Evolutionary conservation across 1,140 invertebrate genomes (phyloP), one percentile per base, ranked within the genome.

Genomic region (Phthorimaea operculella): DNA sequence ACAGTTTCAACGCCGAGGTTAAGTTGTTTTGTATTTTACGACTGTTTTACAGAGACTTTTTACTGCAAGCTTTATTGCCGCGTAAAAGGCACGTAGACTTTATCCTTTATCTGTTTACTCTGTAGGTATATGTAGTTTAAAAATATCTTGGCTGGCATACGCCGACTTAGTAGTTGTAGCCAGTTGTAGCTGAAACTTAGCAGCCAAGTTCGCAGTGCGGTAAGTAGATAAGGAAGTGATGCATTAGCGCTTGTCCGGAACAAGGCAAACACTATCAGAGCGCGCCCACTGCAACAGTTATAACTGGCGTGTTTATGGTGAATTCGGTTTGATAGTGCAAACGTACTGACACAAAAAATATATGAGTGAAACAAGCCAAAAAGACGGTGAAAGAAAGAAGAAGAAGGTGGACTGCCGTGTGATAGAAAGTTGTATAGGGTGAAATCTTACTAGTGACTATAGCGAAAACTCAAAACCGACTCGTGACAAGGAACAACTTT

Each of bases 161-260:
- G 11, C 39, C 11, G 11, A 42, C 11, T 42, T 42, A 42, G 14
- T 42, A 4, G 11, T 14, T 42, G 11, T 42, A 42, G 14, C 14
- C 9, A 4, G 11, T 14, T 42, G 11, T 42, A 42, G 14, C 14
- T 42, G 39, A 14, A n/a, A 42, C 4, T 42, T 14, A 9, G 39
- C 9, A n/a, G 11, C 11, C 4, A 42, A 14, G 39, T 42, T 42
- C 11, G 50, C 50, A 47, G 53, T 55, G 58, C 56, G 57, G 59
- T 70, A 64, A 42, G 39, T 42, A 70, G 74, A 74, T 76, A 76
- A 76, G 66, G 56, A 48, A 57, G 62, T 72, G 66, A 74, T 74
- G 71, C 67, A 76, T 76, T 72, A 70, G 63, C 56, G 21, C 44
- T 60, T 50, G 47, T 47, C 51, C 55, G 59, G 55, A 42, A 58